Base-by-base conservation (phyloP, 2,797 vertebrate species). In the Apodemus agrarius region DNA sequence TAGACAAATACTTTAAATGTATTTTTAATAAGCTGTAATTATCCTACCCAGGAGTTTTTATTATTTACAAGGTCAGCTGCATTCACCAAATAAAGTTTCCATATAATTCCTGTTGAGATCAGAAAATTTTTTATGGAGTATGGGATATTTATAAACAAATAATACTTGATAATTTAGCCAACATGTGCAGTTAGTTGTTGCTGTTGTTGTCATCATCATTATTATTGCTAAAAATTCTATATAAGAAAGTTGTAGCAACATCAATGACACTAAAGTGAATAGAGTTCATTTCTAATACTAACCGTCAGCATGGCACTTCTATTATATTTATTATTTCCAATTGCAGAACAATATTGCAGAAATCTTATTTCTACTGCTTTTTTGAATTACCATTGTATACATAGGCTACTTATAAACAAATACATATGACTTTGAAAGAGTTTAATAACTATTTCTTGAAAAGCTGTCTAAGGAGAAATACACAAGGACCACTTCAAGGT, bases 361-460 rank as follows among this genome's bases (percentile, higher is more conserved):
- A 93, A 40, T 90, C 7, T 86, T 12, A 79, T 67, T 34, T 89
- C 6, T 6, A 10, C 11, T 69, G 13, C 65, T 79, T 63, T 40
- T 61, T 1, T 84, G 3, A 10, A 65, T 89, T 9, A 1, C 81
- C 14, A 43, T 75, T 87, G 17, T 63, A 29, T 76, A 83, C 1
- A 46, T 31, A 83, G 6, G 57, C 6, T 22, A 81, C 1, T 65
- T 29, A 0, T 76, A 82, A 75, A 81, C 10, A 84, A 93, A 93
- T n/a, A 79, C 14, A 61, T 75, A 79, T 6, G 7, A 79, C 29
- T 74, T 89, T 72, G 14, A 63, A 65, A 34, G 7, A 79, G 0
- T n/a, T 88, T 72, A 88, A 93, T 74, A 63, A 86, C 83, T 80
- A 86, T 82, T 63, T 95, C 11, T 93, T 74, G 10, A 79, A 61